Base-by-base conservation (phyloP, 2,888 invertebrate genomes). In the Tholera decimalis region DNA sequence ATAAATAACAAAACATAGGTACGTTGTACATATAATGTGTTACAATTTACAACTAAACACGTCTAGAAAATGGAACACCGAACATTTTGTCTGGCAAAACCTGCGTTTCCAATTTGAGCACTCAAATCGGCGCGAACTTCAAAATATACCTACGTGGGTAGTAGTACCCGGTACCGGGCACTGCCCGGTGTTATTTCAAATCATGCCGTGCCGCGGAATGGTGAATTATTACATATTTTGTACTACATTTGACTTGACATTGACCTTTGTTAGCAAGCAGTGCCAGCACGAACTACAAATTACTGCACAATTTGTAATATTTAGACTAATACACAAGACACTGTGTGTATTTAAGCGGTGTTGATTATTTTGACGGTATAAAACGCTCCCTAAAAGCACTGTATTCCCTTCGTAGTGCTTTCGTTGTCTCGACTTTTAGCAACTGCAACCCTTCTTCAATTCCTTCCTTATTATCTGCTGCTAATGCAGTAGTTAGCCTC, bases 351-450 rank as follows among this genome's bases (percentile, higher is more conserved):
- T n/a, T 22, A 11, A 73, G 61, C 47, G 28, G 49, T 62, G 33
- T 59, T 51, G 39, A 57, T 86, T 85, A 83, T 73, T 88, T 87
- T 57, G 75, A 76, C 24, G 89, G 85, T 71, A 92, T 85, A 85
- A 90, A 94, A 70, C 91, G 92, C 67, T 80, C 80, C 83, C 89
- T 92, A 78, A 95, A 95, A 46, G 88, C 90, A 72, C 79, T 85
- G 70, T 95, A 95, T 83, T 95, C 94, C 65, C 90, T 89, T 77
- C 85, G 85, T 1, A 96, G 88, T 69, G 93, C 89, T 86, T 93
- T 93, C n/a, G 91, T 89, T 39, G 91, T 82, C 86, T 95, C 93
- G 63, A 83, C 79, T 89, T 94, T 95, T 61, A 95, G 80, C 56
- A 85, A 41, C 76, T 91, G 92, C 2, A 96, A 85, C 35, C 85